Conservation (phyloP, 2,888 invertebrate genomes). For the Griposia aprilina region DNA sequence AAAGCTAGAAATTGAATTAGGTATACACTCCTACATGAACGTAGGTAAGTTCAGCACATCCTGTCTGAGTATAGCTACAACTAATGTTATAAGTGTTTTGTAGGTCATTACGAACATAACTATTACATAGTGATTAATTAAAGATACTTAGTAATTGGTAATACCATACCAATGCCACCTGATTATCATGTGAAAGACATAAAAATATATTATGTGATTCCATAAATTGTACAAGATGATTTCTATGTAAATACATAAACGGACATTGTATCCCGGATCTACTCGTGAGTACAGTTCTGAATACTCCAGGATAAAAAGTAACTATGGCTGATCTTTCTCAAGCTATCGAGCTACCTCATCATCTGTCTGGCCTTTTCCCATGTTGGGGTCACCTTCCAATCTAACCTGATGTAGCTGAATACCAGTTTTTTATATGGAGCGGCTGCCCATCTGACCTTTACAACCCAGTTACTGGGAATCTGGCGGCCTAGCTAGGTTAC, state of each 20-base stretch:
- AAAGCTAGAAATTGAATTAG: too few relatives aligned
- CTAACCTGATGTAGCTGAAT: neutral
- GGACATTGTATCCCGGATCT: neutral
- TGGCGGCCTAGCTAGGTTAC: too few relatives aligned
- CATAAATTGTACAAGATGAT: slow-evolving; percentile 32
- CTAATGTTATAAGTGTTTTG: neutral
- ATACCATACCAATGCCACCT: slow-evolving; percentile 6
- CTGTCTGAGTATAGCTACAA: neutral
- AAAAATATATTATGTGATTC: slow-evolving; percentile 45
- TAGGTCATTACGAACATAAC: neutral
- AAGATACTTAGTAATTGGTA: slow-evolving; percentile 22
- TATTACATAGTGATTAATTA: slow-evolving; percentile 4
- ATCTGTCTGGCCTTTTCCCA: neutral
- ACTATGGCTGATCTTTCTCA: neutral
- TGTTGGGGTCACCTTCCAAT: neutral
- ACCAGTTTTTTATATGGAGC: neutral
- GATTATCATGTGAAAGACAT: slow-evolving; percentile 52
- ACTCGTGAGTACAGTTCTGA: neutral
- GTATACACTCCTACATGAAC: neutral
- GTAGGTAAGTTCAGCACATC: neutral
- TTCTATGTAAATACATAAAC: slow-evolving; percentile 15
- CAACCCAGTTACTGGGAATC: too few relatives aligned
- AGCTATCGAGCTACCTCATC: neutral
- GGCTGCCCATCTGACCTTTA: neutral
- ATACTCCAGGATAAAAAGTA: neutral